Evolutionary conservation across 2,113 vertebrate genomes (phyloP).

Genomic region (Megatriorchis doriae): DNA sequence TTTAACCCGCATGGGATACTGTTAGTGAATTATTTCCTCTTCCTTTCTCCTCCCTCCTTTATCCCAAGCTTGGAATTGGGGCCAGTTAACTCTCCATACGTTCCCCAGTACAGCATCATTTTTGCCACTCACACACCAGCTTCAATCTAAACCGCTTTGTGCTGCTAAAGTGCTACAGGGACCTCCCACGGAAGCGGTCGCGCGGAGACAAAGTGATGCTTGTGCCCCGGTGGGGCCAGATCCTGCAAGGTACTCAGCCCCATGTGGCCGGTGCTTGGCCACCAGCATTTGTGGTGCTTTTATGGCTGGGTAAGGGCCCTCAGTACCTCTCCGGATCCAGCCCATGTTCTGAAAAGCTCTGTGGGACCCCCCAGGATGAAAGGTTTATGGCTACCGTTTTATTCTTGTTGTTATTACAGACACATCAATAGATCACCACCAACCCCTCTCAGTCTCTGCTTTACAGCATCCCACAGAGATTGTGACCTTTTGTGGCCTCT

Average conservation of each 20-base stretch:
- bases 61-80: background rate
- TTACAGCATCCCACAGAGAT: slow-evolving; percentile 66
- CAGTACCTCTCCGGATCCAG: background rate
- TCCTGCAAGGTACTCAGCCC: background rate
- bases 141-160: background rate
- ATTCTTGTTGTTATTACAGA: slow-evolving; percentile 65
- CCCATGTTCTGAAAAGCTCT: slow-evolving; percentile 40
- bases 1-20: slow-evolving; percentile 55
- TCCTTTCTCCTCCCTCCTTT: slow-evolving; percentile 53
- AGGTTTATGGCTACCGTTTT: slow-evolving; percentile 66
- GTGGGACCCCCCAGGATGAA: slow-evolving; percentile 66
- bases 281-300: background rate
- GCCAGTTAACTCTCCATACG: background rate
- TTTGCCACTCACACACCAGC: background rate
- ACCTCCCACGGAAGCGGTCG: background rate
- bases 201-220: background rate
- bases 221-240: background rate
- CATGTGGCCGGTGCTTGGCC: fast-evolving
- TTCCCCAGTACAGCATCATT: background rate
- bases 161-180: background rate
- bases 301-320: background rate
- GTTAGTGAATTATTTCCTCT: slow-evolving; percentile 68
- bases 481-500: slow-evolving; percentile 61
- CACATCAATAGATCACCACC: slow-evolving; percentile 67
- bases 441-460: slow-evolving; percentile 59